These are phyloP conservation scores for Cepphus grylle DNA, from an alignment of 2,113 vertebrate species.

Conservation along the genomic window DNA sequence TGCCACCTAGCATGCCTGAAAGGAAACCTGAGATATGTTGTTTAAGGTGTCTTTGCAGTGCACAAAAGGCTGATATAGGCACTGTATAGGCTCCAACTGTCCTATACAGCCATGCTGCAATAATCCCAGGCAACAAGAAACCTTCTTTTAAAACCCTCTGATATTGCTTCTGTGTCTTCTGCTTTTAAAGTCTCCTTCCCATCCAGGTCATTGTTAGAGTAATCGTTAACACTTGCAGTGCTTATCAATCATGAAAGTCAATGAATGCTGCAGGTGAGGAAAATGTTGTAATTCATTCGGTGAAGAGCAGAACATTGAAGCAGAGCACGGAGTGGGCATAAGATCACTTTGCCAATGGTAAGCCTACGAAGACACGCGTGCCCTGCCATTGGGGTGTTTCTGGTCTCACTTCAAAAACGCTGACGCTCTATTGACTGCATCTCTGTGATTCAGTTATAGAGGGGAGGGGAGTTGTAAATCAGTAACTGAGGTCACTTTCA, in stretches of 20 bases:
- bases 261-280: neutral
- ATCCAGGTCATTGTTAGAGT: neutral
- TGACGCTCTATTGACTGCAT: neutral
- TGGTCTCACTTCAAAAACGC: neutral
- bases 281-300: neutral
- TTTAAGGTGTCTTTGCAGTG: no score
- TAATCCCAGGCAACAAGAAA: neutral
- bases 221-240: neutral
- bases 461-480: neutral
- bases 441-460: neutral
- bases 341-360: neutral
- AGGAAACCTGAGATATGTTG: neutral
- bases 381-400: neutral
- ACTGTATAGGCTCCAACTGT: neutral
- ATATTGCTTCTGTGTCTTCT: neutral
- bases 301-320: neutral
- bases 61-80: neutral
- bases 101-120: neutral
- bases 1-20: neutral
- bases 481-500: neutral
- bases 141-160: neutral
- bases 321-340: accelerated
- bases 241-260: neutral
- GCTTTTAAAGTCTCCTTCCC: neutral
- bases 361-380: neutral